Percentiles rank a stretch among this genome's conserved stretches.
Evolutionary conservation across 2,113 vertebrate species (phyloP).

Genomic region (pig (Sus scrofa)): DNA sequence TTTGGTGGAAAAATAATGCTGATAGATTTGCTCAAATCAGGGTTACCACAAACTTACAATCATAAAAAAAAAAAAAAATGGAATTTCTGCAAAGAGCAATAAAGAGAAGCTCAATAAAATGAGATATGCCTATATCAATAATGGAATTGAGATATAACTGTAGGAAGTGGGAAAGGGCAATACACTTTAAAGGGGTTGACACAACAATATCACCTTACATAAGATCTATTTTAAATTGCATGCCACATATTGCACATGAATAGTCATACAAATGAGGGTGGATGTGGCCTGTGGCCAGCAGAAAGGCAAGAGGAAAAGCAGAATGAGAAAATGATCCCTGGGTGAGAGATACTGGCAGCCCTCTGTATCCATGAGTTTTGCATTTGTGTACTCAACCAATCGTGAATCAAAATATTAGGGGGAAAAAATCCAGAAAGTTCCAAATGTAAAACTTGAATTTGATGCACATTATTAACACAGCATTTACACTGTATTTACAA

Average conservation of each 20-base stretch:
- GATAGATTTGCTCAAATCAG: background rate
- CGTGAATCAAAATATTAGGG: rapidly evolving
- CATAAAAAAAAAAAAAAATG: background rate
- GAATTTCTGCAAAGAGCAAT: background rate
- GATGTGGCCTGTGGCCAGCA: background rate
- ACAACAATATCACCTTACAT: conserved; percentile 1
- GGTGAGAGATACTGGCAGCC: background rate
- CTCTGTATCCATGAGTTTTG: background rate
- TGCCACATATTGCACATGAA: background rate
- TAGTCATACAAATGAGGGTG: background rate
- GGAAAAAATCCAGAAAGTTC: background rate
- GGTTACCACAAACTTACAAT: background rate
- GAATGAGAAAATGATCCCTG: background rate
- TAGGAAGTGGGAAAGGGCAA: background rate
- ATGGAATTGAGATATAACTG: background rate
- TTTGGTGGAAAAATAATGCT: background rate
- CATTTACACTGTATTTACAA: background rate
- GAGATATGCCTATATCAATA: conserved; percentile 5
- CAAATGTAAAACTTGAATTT: background rate
- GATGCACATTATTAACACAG: background rate
- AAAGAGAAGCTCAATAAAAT: background rate
- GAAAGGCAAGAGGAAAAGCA: conserved; percentile 9
- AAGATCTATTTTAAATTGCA: conserved; percentile 41
- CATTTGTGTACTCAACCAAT: background rate
- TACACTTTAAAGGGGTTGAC: conserved; percentile 2